A percentile compares a stretch with the other conserved stretches of the same genome.
phyloP scores from a whole-genome alignment of 1,140 invertebrate species.

The Drosophila chauvacae region DNA sequence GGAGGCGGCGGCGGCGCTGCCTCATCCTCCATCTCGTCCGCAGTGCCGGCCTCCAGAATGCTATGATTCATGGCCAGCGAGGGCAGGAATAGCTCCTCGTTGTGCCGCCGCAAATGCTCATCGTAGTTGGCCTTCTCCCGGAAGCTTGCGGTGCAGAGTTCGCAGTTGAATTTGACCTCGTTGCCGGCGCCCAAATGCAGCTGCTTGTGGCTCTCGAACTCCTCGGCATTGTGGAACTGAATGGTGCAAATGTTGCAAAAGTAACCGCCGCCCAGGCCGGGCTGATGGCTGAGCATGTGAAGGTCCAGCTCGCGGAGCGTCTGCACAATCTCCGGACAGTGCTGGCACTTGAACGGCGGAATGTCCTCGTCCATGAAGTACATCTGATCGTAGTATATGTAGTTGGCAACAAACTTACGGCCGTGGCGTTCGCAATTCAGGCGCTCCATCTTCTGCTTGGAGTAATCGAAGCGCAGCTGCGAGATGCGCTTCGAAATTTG shows the following conservation, averaged over 20 bases:
- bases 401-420: constrained; percentile 70
- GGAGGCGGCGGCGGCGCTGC: not conserved
- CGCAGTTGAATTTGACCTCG: constrained; percentile 73
- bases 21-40: constrained; percentile 10
- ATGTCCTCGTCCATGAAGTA: constrained; percentile 79
- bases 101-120: constrained; percentile 78
- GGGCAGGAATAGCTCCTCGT: constrained; percentile 76
- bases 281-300: constrained; percentile 72
- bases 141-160: constrained; percentile 80
- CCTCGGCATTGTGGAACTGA: constrained; percentile 64
- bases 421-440: constrained; percentile 67
- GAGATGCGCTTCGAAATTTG: constrained; percentile 82
- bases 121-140: constrained; percentile 78
- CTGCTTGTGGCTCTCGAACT: constrained; percentile 75
- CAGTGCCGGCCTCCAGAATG: constrained; percentile 48
- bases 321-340: constrained; percentile 72
- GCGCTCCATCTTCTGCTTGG: constrained; percentile 76
- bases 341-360: constrained; percentile 78
- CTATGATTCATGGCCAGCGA: constrained; percentile 69
- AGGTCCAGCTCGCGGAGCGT: constrained; percentile 72
- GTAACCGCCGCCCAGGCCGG: constrained; percentile 59
- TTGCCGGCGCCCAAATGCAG: constrained; percentile 62
- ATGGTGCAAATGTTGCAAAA: constrained; percentile 71
- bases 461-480: constrained; percentile 79
- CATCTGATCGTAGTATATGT: constrained; percentile 80